Evolutionary conservation across 1,140 invertebrate genomes (phyloP).

Genomic region (Notospermus geniculatus): DNA sequence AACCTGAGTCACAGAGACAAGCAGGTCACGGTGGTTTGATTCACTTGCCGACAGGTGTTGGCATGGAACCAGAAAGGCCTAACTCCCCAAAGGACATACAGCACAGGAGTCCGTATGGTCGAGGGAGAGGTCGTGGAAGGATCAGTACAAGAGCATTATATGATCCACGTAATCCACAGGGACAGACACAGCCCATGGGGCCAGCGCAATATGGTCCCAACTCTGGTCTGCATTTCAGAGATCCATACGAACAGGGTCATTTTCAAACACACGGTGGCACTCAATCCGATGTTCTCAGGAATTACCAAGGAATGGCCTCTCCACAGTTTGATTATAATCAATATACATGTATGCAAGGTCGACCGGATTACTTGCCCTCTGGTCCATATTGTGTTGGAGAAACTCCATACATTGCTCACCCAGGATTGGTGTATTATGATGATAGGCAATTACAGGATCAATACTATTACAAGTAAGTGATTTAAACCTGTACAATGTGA

Average conservation of each 20-base stretch:
- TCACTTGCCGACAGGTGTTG: background rate
- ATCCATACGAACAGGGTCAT: background rate
- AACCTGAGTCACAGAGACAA: background rate
- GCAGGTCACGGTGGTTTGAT: background rate
- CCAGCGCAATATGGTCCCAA: background rate
- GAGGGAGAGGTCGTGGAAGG: slow-evolving; percentile 1
- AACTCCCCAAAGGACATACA: background rate
- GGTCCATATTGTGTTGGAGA: no score
- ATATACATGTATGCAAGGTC: background rate
- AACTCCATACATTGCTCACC: no score
- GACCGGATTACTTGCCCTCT: no score
- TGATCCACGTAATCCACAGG: slow-evolving; percentile 5
- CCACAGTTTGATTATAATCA: background rate
- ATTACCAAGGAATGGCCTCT: background rate
- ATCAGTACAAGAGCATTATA: slow-evolving; percentile 1
- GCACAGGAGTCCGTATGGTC: background rate
- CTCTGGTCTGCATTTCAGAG: background rate
- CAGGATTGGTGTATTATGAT: no score
- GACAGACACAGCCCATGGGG: background rate
- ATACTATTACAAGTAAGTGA: no score
- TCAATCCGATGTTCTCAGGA: background rate
- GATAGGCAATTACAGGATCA: no score
- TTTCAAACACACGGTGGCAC: background rate
- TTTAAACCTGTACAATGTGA: no score
- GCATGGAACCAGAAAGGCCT: background rate